Base-by-base conservation (phyloP, 2,113 vertebrate species). In the Oncorhynchus mykiss region DNA sequence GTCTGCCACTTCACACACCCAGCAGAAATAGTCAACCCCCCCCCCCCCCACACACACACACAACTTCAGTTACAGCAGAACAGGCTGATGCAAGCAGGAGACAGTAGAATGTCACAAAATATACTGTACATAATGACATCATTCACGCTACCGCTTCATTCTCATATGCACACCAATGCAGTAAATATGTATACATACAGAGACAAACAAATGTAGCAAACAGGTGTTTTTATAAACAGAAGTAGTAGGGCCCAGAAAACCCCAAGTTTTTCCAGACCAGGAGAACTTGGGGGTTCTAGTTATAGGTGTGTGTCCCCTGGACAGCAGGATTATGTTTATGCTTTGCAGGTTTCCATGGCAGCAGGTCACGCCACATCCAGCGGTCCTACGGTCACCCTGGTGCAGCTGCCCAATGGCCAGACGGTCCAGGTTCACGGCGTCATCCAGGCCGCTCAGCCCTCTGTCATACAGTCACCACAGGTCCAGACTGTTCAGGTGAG, bases 351-450 rank as follows among this genome's bases (percentile, higher is more conserved):
- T 74, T 95, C 96, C 80, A 96, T 99, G 96, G 87, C 97, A 88
- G 91, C 96, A 84, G 92, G 82, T 13, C 97, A 98, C 1, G 93
- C 90, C 76, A 95, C 96, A 0, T 95, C 95, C 51, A 95, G 95
- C 72, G 95, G 94, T 11, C 96, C 96, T 82, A 99, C 97, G 0
- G 96, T 99, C 81, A 98, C 97, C 24, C 93, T 99, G 90, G 97
- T 99, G 24, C 97, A 99, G 88, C 93, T 99, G 84, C 97, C 97
- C 76, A 98, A 98, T 48, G 97, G 97, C 78, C 97, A 99, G 90
- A 99, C 97, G 0, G 96, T 99, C 79, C 97, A 99, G 93, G 97
- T 99, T 78, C 97, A 99, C 45, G 97, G 97, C 18, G 97, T 99
- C 85, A 99, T 99, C 91, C 97, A 99, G 91, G 95, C 96, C 27